These are phyloP conservation scores for Gambusia holbrooki DNA, from an alignment of 2,113 vertebrate genomes.

Conservation along the genomic window DNA sequence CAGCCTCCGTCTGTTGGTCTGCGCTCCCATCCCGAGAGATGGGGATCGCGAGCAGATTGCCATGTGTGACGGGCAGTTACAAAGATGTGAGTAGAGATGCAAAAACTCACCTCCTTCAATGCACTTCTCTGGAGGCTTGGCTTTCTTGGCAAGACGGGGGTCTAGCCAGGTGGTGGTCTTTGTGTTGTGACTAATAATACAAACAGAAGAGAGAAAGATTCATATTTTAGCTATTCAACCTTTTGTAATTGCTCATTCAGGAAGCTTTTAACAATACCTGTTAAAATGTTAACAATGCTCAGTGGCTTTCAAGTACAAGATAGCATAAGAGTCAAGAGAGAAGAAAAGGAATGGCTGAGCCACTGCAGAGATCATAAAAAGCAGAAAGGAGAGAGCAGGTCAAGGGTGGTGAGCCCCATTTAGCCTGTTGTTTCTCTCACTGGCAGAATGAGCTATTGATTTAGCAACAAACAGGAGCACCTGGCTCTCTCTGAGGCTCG, in stretches of 20 bases:
- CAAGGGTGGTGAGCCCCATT: constrained; percentile 55
- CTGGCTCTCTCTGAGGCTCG: constrained; percentile 46
- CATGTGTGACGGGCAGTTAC: constrained; percentile 14
- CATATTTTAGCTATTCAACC: constrained; percentile 16
- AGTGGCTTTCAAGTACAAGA: constrained; percentile 2
- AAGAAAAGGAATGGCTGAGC: constrained; percentile 16
- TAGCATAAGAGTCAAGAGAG: background rate
- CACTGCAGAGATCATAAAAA: constrained; percentile 49
- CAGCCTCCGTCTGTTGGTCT: constrained; percentile 41
- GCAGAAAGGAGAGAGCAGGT: constrained; percentile 42
- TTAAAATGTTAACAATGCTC: constrained; percentile 14
- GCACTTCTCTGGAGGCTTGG: constrained; percentile 97
- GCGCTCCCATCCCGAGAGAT: constrained; percentile 31
- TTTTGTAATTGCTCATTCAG: constrained; percentile 42
- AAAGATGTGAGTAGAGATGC: background rate
- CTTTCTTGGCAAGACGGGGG: constrained; percentile 96
- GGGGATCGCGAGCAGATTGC: background rate
- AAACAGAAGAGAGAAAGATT: constrained; percentile 37
- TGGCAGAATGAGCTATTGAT: constrained; percentile 69
- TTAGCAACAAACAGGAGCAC: constrained; percentile 50
- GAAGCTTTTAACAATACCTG: constrained; percentile 33
- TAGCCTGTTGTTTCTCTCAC: constrained; percentile 54
- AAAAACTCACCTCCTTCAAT: constrained; percentile 90
- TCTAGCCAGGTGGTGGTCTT: constrained; percentile 99
- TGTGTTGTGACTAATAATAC: constrained; percentile 88